phyloP scores from a whole-genome alignment of 2,797 vertebrate species.

The Characodon lateralis region DNA sequence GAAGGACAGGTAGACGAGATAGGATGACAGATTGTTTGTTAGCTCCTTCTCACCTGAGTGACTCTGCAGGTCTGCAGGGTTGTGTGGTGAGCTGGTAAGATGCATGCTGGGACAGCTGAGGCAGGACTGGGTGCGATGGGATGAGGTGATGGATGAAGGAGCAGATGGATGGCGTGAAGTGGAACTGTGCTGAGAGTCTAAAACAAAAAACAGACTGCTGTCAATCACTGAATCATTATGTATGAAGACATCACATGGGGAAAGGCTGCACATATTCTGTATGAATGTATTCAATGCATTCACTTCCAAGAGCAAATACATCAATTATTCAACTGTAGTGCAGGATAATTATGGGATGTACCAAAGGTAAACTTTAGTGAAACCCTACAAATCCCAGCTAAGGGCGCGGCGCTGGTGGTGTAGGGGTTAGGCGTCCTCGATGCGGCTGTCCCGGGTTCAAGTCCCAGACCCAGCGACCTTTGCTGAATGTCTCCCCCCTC shows the following conservation, averaged over 20 bases:
- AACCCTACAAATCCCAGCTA: no score
- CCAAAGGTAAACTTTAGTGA: no score
- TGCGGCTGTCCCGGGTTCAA: no score
- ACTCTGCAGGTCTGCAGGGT: slow-evolving; percentile 55
- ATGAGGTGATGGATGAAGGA: slow-evolving; percentile 71
- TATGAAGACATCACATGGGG: not conserved
- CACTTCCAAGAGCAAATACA: no score
- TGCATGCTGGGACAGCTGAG: slow-evolving; percentile 75
- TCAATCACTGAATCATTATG: not conserved
- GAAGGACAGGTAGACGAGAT: not conserved
- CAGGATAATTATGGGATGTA: no score
- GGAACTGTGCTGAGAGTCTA: slow-evolving; percentile 69
- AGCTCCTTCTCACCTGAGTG: slow-evolving; percentile 72
- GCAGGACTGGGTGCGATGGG: slow-evolving; percentile 71
- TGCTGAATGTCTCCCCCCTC: no score
- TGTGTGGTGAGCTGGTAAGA: slow-evolving; percentile 60
- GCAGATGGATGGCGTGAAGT: slow-evolving; percentile 66
- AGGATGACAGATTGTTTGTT: no score
- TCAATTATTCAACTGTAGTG: no score
- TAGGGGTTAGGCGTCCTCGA: no score
- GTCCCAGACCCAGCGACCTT: no score
- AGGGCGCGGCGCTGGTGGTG: no score
- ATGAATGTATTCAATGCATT: no score
- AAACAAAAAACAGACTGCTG: slow-evolving; percentile 40
- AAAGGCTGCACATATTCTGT: not conserved